phyloP scores from a whole-genome alignment of 1,140 invertebrate genomes.

The Drosophila funebris region DNA sequence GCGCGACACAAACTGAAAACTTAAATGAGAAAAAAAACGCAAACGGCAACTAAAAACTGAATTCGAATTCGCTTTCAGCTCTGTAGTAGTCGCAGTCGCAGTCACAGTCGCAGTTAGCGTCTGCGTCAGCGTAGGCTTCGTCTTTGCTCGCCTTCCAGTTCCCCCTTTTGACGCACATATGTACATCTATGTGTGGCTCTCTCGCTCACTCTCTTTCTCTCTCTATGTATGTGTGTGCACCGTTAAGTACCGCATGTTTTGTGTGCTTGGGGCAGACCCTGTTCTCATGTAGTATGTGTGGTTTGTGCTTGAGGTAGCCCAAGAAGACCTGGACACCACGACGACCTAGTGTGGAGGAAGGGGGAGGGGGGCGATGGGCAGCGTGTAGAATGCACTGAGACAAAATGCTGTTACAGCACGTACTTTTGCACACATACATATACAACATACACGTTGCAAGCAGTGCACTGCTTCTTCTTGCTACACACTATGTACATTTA shows the following conservation, averaged over 20 bases:
- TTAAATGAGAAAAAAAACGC: constrained; percentile 27
- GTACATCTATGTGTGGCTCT: background rate
- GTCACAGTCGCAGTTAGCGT: constrained; percentile 3
- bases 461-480: too few relatives aligned
- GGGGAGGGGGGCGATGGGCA: background rate
- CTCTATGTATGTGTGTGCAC: constrained; percentile 11
- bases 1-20: constrained; percentile 81
- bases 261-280: constrained; percentile 1
- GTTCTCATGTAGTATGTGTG: background rate
- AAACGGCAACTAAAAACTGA: constrained; percentile 75
- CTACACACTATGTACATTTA: too few relatives aligned
- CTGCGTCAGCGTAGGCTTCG: constrained; percentile 8
- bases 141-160: constrained; percentile 12
- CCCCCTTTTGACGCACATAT: constrained; percentile 12
- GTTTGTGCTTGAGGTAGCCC: constrained; percentile 16
- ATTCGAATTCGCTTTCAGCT: constrained; percentile 77
- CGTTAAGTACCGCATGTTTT: background rate
- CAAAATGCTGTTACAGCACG: background rate
- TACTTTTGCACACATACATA: background rate
- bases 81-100: constrained; percentile 1
- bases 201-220: background rate
- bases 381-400: background rate
- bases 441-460: too few relatives aligned
- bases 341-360: background rate
- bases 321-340: background rate